phyloP scores from a whole-genome alignment of 2,888 invertebrate species.

The Chymomyza fuscimana region DNA sequence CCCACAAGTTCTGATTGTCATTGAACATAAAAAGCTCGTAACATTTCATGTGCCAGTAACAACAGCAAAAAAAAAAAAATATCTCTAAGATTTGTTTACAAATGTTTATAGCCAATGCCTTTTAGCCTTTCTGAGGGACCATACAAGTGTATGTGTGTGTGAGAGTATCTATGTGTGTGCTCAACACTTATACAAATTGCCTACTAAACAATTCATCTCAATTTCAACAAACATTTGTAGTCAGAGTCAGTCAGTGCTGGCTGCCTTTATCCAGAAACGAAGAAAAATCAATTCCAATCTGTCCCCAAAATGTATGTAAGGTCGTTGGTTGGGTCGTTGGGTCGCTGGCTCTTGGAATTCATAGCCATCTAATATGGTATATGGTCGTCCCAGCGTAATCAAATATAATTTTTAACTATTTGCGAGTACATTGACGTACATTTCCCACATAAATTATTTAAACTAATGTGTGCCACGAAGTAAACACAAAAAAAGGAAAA shows the following conservation, averaged over 20 bases:
- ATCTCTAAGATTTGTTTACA: slow-evolving; percentile 44
- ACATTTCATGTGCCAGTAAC: neutral
- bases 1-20: neutral
- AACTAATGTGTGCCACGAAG: slow-evolving; percentile 63
- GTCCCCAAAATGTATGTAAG: slow-evolving; percentile 18
- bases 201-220: slow-evolving; percentile 70
- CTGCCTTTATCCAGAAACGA: slow-evolving; percentile 1
- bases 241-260: neutral
- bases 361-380: neutral
- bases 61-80: slow-evolving; percentile 7
- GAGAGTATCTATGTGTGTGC: neutral
- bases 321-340: neutral
- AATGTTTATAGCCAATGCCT: slow-evolving; percentile 46
- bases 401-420: slow-evolving; percentile 75
- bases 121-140: slow-evolving; percentile 29
- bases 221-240: slow-evolving; percentile 42
- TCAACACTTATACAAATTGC: slow-evolving; percentile 65
- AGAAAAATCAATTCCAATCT: slow-evolving; percentile 56
- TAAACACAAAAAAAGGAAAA: slow-evolving; percentile 17
- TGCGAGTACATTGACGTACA: slow-evolving; percentile 63
- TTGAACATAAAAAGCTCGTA: slow-evolving; percentile 30
- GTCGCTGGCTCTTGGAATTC: neutral
- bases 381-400: slow-evolving; percentile 42
- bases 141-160: neutral
- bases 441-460: slow-evolving; percentile 63